Percentiles rank a stretch among this genome's conserved stretches.
phyloP scores from a whole-genome alignment of 2,113 vertebrate species.

The Callipepla californica region DNA sequence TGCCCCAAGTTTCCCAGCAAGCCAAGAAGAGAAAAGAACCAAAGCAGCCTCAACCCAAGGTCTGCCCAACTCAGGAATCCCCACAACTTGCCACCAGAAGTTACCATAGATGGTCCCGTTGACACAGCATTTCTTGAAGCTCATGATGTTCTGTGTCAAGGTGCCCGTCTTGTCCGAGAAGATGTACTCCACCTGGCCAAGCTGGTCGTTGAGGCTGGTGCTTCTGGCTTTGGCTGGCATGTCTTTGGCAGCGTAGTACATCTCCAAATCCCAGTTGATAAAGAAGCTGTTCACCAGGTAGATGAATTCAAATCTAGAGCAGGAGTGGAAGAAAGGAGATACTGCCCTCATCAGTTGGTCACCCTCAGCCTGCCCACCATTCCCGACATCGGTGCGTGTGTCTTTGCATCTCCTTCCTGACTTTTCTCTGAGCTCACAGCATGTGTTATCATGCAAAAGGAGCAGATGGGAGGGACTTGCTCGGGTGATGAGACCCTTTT shows the following conservation, averaged over 20 bases:
- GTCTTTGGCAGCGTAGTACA: constrained; percentile 81
- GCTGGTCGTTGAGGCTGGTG: constrained; percentile 88
- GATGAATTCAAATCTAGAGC: constrained; percentile 85
- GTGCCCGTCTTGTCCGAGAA: constrained; percentile 97
- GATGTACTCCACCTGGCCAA: constrained; percentile 92
- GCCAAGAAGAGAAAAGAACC: background rate
- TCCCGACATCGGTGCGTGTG: rapidly evolving
- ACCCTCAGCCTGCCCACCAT: rapidly evolving
- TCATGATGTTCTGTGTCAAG: constrained; percentile 91
- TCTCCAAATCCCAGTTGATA: constrained; percentile 89
- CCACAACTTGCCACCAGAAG: rapidly evolving
- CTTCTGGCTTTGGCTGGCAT: constrained; percentile 84
- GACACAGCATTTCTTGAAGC: constrained; percentile 93
- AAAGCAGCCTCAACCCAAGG: background rate
- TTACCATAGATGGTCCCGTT: constrained; percentile 85
- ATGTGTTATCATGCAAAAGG: no score
- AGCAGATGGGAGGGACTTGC: background rate
- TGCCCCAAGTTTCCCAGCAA: background rate
- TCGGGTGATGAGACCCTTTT: background rate
- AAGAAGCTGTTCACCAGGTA: constrained; percentile 90
- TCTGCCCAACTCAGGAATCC: background rate
- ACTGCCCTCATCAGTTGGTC: background rate
- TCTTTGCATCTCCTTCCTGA: background rate
- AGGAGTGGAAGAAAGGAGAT: background rate
- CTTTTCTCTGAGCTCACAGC: background rate